phyloP scores from a whole-genome alignment of 2,888 invertebrate species.

The Ormyrus nitidulus region DNA sequence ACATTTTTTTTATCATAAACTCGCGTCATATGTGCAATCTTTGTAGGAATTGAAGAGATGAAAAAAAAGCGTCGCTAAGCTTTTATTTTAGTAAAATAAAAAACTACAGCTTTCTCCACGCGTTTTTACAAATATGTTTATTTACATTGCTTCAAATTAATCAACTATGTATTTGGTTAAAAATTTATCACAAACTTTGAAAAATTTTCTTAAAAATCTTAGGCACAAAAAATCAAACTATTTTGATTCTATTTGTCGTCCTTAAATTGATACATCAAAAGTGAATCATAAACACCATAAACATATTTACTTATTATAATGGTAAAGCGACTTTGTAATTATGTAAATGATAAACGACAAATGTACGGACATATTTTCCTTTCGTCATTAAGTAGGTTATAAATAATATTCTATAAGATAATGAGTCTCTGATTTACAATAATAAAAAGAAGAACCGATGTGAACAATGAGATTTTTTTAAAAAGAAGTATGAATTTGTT shows the following conservation, averaged over 20 bases:
- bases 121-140: too few species aligned
- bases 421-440: conserved; percentile 25
- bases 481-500: conserved; percentile 14
- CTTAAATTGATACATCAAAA: too few species aligned
- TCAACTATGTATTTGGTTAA: too few species aligned
- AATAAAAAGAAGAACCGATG: conserved; percentile 15
- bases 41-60: conserved; percentile 39
- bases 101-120: too few species aligned
- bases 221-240: too few species aligned
- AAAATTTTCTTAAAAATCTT: too few species aligned
- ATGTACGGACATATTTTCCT: conserved; percentile 49
- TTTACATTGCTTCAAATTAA: too few species aligned
- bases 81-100: not conserved
- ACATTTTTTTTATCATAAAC: conserved; percentile 3
- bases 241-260: too few species aligned
- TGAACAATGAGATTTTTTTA: conserved; percentile 11
- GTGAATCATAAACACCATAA: not conserved
- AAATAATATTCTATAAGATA: conserved; percentile 33
- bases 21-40: conserved; percentile 49
- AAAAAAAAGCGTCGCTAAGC: conserved; percentile 3
- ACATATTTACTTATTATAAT: conserved; percentile 42
- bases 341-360: conserved; percentile 53
- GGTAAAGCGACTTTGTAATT: conserved; percentile 49
- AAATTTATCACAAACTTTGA: too few species aligned
- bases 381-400: conserved; percentile 44